A percentile compares a stretch with the other conserved stretches of the same genome.
phyloP scores from a whole-genome alignment of 2,113 vertebrate genomes.

The Esox niger region DNA sequence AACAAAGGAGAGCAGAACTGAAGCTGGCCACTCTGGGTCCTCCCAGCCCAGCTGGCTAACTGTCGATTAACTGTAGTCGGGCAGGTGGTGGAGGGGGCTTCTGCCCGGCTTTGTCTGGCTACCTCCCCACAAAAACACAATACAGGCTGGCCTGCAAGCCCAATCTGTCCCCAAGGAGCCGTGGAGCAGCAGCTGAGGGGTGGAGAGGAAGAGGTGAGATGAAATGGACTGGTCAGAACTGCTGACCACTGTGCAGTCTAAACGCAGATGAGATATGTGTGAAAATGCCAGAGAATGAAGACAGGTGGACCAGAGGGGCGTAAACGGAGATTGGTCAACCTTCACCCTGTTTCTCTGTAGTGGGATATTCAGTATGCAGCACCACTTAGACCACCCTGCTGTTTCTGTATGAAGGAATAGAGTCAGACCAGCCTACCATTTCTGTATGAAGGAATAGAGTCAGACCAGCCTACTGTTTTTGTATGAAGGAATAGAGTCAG shows the following conservation, averaged over 20 bases:
- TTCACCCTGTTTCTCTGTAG: too few species aligned
- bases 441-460: too few species aligned
- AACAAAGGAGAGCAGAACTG: not conserved
- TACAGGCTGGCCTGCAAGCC: slow-evolving; percentile 40
- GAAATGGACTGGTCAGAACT: slow-evolving; percentile 30
- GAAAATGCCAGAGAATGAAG: slow-evolving; percentile 14
- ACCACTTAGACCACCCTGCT: too few species aligned
- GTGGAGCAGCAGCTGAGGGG: slow-evolving; percentile 26
- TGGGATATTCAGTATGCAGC: too few species aligned
- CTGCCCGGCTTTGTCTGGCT: slow-evolving; percentile 36
- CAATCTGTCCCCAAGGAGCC: slow-evolving; percentile 26
- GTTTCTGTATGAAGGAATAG: too few species aligned
- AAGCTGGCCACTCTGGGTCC: slow-evolving; percentile 16
- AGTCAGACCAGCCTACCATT: too few species aligned
- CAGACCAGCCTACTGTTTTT: too few species aligned
- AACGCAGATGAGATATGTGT: slow-evolving; percentile 39
- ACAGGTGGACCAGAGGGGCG: too few species aligned
- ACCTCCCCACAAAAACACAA: slow-evolving; percentile 48
- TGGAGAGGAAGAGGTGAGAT: slow-evolving; percentile 25
- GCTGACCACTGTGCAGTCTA: slow-evolving; percentile 44
- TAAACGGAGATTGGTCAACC: too few species aligned
- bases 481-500: too few species aligned
- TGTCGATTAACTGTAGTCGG: slow-evolving; percentile 29
- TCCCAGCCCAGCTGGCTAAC: slow-evolving; percentile 32
- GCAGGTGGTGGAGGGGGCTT: slow-evolving; percentile 14